Evolutionary conservation across 1,140 invertebrate genomes (phyloP).

Genomic region (Lepidurus arcticus): DNA sequence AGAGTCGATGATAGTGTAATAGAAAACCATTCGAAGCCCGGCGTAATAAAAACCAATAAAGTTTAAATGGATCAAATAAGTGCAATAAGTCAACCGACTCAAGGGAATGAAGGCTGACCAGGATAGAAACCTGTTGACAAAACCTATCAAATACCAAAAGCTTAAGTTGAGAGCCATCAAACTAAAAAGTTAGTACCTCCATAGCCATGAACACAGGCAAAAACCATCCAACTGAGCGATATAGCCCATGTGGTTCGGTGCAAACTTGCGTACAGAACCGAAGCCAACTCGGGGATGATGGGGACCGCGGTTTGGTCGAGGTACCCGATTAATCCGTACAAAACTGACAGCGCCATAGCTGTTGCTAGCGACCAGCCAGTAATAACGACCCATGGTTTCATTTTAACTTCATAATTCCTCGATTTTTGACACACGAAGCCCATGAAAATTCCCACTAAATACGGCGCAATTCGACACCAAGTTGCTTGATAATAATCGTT

Average conservation of each 20-base stretch:
- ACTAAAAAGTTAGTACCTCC: constrained; percentile 39
- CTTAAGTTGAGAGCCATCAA: constrained; percentile 37
- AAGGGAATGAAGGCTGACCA: constrained; percentile 72
- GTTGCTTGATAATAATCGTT: constrained; percentile 36
- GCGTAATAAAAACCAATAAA: constrained; percentile 64
- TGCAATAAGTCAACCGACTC: constrained; percentile 79
- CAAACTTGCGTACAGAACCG: constrained; percentile 52
- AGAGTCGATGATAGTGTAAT: constrained; percentile 44
- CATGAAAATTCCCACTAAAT: constrained; percentile 49
- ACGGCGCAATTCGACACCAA: constrained; percentile 37
- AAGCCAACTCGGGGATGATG: constrained; percentile 34
- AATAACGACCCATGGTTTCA: constrained; percentile 6
- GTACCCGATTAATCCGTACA: constrained; percentile 51
- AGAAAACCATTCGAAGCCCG: constrained; percentile 66
- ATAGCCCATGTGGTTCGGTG: constrained; percentile 53
- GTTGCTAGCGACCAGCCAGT: constrained; percentile 49
- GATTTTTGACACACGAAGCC: constrained; percentile 37
- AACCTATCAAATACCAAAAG: constrained; percentile 47
- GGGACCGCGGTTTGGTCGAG: constrained; percentile 34
- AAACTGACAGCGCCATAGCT: constrained; percentile 51
- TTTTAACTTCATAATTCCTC: constrained; percentile 44
- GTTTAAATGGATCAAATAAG: constrained; percentile 86
- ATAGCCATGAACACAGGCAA: constrained; percentile 50
- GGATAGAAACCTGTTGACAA: constrained; percentile 66
- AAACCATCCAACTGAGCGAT: constrained; percentile 50